A percentile compares a stretch with the other conserved stretches of the same genome.
These are phyloP conservation scores for Polyploca ridens DNA, from an alignment of 2,888 invertebrate genomes.

Conservation along the genomic window DNA sequence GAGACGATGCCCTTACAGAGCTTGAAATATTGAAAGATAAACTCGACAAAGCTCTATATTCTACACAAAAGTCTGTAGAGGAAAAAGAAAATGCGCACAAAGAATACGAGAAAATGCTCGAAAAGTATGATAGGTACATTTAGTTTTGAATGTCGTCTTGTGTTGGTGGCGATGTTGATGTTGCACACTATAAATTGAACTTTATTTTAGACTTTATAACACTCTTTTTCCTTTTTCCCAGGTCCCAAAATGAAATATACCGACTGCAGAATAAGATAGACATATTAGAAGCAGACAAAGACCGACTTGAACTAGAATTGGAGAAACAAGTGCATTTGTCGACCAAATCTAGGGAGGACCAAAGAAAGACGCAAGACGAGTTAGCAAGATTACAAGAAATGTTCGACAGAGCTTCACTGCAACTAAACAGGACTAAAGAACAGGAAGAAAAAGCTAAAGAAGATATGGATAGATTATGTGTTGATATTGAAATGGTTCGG, in stretches of 20 bases:
- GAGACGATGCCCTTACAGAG: conserved; percentile 93
- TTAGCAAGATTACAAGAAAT: conserved; percentile 93
- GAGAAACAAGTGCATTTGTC: conserved; percentile 93
- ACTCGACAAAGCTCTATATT: conserved; percentile 93
- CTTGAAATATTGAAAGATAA: conserved; percentile 95
- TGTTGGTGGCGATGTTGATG: conserved; percentile 62
- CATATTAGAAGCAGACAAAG: conserved; percentile 93
- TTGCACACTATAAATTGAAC: conserved; percentile 29
- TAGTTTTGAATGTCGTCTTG: conserved; percentile 69
- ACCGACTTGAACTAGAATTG: conserved; percentile 92
- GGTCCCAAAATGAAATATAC: conserved; percentile 95
- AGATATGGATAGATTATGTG: conserved; percentile 89
- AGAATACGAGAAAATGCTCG: conserved; percentile 96
- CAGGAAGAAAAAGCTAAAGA: conserved; percentile 96
- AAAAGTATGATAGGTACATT: conserved; percentile 94
- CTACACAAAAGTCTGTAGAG: conserved; percentile 92
- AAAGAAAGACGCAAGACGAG: conserved; percentile 94
- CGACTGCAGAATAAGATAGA: conserved; percentile 95
- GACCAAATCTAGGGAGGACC: conserved; percentile 93
- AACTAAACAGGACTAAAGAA: conserved; percentile 93
- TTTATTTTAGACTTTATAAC: conserved; percentile 19
- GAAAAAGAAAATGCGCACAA: conserved; percentile 95
- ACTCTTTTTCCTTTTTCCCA: conserved; percentile 59
- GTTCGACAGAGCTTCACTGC: conserved; percentile 94
- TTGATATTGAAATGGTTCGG: conserved; percentile 94